A percentile compares a stretch with the other conserved stretches of the same genome.
These are phyloP conservation scores for Megaleporinus macrocephalus DNA, from an alignment of 2,113 vertebrate genomes.

Conservation along the genomic window DNA sequence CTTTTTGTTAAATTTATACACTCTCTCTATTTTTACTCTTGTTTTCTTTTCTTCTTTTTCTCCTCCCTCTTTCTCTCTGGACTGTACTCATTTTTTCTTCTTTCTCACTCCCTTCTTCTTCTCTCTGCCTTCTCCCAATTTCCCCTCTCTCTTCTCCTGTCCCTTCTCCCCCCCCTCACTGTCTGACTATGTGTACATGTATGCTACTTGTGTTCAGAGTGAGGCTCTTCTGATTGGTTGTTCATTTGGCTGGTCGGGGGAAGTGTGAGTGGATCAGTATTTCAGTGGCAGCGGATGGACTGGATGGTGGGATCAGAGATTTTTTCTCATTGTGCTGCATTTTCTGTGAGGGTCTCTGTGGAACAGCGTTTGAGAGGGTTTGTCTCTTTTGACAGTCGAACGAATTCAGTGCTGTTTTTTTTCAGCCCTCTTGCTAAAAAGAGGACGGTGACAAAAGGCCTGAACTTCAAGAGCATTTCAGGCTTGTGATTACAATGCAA, in stretches of 20 bases:
- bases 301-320: neutral
- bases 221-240: slow-evolving; percentile 65
- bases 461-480: slow-evolving; percentile 45
- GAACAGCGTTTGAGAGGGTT: slow-evolving; percentile 33
- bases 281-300: slow-evolving; percentile 43
- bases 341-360: slow-evolving; percentile 3
- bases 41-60: too few species aligned
- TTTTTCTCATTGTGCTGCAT: neutral
- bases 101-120: too few species aligned
- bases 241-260: slow-evolving; percentile 73
- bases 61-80: too few species aligned
- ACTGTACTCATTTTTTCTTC: too few species aligned
- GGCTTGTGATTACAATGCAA: slow-evolving; percentile 28
- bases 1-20: too few species aligned
- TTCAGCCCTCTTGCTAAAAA: slow-evolving; percentile 1
- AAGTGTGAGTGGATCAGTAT: slow-evolving; percentile 53
- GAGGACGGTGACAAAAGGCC: slow-evolving; percentile 30
- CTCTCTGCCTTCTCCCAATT: too few species aligned
- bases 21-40: too few species aligned
- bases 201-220: too few species aligned
- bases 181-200: slow-evolving; percentile 54
- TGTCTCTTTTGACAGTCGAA: slow-evolving; percentile 37
- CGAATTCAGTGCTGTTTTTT: slow-evolving; percentile 12
- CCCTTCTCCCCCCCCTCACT: too few species aligned
- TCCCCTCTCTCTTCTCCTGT: too few species aligned